These are phyloP conservation scores for Drosophila peninsularis DNA, from an alignment of 2,888 invertebrate species.

Conservation along the genomic window DNA sequence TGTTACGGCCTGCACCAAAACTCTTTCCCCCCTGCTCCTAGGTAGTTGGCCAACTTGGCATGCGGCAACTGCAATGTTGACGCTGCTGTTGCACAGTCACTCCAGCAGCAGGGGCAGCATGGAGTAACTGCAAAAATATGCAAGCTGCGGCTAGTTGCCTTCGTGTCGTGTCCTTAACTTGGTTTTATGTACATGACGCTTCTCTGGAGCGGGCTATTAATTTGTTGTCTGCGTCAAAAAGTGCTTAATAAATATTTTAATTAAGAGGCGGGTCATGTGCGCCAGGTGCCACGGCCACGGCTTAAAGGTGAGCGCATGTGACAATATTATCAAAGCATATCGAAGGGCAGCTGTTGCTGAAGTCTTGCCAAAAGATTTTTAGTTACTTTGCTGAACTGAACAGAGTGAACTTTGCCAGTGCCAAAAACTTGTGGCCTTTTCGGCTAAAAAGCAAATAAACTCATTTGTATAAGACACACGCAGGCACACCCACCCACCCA, in stretches of 20 bases:
- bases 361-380: constrained; percentile 29
- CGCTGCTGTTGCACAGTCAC: constrained; percentile 65
- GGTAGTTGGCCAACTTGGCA: constrained; percentile 72
- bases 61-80: constrained; percentile 74
- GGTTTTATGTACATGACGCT: constrained; percentile 30
- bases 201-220: constrained; percentile 50
- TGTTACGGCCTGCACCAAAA: constrained; percentile 39
- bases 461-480: constrained; percentile 54
- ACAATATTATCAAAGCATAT: constrained; percentile 22
- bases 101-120: too few relatives aligned
- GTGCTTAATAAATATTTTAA: constrained; percentile 75
- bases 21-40: constrained; percentile 5
- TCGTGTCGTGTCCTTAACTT: constrained; percentile 24
- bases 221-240: constrained; percentile 70
- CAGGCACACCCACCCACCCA: constrained; percentile 18
- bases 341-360: constrained; percentile 11
- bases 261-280: constrained; percentile 48
- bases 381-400: constrained; percentile 11
- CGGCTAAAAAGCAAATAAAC: constrained; percentile 44
- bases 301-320: constrained; percentile 23
- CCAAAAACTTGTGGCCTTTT: constrained; percentile 45
- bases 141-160: constrained; percentile 39
- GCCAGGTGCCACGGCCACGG: not conserved
- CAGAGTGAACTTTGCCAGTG: constrained; percentile 32
- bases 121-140: constrained; percentile 38